A percentile compares a stretch with the other conserved stretches of the same genome.
Evolutionary conservation across 92 coral and sea anemone species (phyloP).

Genomic region (Hydrozoanthus gracilis): DNA sequence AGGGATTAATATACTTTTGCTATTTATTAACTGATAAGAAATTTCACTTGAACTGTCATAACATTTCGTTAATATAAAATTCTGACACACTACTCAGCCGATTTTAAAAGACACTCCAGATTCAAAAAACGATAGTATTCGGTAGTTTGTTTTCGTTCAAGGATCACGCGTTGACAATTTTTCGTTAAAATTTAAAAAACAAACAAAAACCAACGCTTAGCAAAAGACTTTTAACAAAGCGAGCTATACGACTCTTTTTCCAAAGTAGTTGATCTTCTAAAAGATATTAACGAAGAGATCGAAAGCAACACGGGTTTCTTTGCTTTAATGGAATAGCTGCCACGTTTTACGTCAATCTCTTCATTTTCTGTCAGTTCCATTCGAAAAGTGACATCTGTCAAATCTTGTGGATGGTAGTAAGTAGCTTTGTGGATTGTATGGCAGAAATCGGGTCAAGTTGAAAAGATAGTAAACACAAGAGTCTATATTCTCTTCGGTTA

Average conservation of each 20-base stretch:
- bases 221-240: too few species aligned
- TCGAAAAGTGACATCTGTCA: background rate
- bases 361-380: background rate
- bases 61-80: background rate
- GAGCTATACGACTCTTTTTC: too few species aligned
- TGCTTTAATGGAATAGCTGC: too few species aligned
- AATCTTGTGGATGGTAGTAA: background rate
- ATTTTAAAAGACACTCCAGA: slow-evolving; percentile 12
- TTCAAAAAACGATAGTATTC: background rate
- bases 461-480: background rate
- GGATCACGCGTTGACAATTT: too few species aligned
- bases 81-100: slow-evolving; percentile 1
- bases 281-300: too few species aligned
- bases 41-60: slow-evolving; percentile 2
- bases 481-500: background rate
- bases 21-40: background rate
- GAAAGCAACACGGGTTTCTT: too few species aligned
- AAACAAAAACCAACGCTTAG: too few species aligned
- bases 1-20: background rate
- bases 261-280: too few species aligned
- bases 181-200: too few species aligned
- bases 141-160: too few species aligned
- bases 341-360: background rate
- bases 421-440: background rate
- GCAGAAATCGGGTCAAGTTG: background rate